A percentile compares a stretch with the other conserved stretches of the same genome.
Evolutionary conservation across 2,888 invertebrate genomes (phyloP).

Genomic region (Euproctis similis): DNA sequence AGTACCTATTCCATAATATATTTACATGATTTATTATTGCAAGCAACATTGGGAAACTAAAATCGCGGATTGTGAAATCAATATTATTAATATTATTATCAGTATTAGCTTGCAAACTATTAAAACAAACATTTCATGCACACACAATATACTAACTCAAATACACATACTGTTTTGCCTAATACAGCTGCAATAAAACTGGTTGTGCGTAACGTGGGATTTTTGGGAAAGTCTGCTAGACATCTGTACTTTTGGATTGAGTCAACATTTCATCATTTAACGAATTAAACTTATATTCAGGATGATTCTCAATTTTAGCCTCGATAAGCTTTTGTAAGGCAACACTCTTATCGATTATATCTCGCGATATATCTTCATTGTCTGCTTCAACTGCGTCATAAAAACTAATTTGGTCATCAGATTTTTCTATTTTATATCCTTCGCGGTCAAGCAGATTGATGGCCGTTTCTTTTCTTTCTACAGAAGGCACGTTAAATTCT

Average conservation of each 20-base stretch:
- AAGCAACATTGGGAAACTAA: too few relatives aligned
- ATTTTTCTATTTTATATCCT: conserved; percentile 17
- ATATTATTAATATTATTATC: too few relatives aligned
- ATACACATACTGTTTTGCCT: conserved; percentile 59
- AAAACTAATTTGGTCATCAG: conserved; percentile 31
- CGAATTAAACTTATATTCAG: conserved; percentile 59
- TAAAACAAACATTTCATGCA: conserved; percentile 22
- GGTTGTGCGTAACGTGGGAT: conserved; percentile 34
- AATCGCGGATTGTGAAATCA: too few relatives aligned
- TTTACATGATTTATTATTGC: too few relatives aligned
- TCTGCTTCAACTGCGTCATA: conserved; percentile 39
- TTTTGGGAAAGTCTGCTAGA: conserved; percentile 39
- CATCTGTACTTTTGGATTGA: conserved; percentile 65
- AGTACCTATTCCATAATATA: too few relatives aligned
- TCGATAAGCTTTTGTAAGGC: conserved; percentile 59
- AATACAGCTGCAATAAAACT: conserved; percentile 30
- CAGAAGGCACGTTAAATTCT: conserved; percentile 27
- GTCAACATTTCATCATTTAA: conserved; percentile 50
- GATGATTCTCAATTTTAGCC: conserved; percentile 59
- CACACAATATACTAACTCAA: too few relatives aligned
- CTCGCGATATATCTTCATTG: conserved; percentile 37
- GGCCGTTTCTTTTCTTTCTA: conserved; percentile 10
- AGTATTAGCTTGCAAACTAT: too few relatives aligned
- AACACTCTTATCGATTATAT: conserved; percentile 59
- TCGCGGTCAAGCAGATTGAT: conserved; percentile 11